phyloP scores from a whole-genome alignment of 2,797 vertebrate species.

The Microctenopoma steveboyesi region DNA sequence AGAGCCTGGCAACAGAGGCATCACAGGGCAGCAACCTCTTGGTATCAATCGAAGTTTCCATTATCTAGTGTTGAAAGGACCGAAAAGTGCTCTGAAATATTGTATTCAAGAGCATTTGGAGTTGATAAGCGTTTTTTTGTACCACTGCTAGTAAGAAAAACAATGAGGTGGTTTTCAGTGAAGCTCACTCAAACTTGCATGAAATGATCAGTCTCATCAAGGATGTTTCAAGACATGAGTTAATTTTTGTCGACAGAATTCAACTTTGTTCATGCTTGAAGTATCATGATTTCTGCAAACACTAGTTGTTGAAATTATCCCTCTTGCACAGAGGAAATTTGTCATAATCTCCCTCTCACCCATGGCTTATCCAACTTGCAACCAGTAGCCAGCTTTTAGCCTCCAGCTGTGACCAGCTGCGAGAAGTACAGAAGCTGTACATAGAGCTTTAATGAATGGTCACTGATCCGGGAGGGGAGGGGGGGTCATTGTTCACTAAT shows the following conservation, averaged over 20 bases:
- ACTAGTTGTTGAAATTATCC: slow-evolving; percentile 23
- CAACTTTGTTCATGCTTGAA: slow-evolving; percentile 20
- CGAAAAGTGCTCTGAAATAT: slow-evolving; percentile 68
- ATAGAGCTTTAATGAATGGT: slow-evolving; percentile 77
- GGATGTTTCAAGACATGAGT: slow-evolving; percentile 22
- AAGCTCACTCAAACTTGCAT: slow-evolving; percentile 26
- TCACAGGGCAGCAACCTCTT: slow-evolving; percentile 80
- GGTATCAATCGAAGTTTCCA: slow-evolving; percentile 81
- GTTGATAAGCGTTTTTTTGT: slow-evolving; percentile 47
- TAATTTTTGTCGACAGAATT: slow-evolving; percentile 13
- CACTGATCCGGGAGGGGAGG: slow-evolving; percentile 24
- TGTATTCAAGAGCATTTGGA: slow-evolving; percentile 55
- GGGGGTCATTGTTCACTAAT: slow-evolving; percentile 65
- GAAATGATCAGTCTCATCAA: slow-evolving; percentile 34
- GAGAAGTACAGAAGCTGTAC: slow-evolving; percentile 73
- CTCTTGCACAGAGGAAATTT: slow-evolving; percentile 49
- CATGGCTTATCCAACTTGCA: slow-evolving; percentile 50
- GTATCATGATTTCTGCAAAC: slow-evolving; percentile 23
- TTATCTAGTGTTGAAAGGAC: slow-evolving; percentile 74
- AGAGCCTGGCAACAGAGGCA: slow-evolving; percentile 81
- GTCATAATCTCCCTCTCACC: slow-evolving; percentile 39
- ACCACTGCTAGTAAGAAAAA: slow-evolving; percentile 38
- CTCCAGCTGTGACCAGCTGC: slow-evolving; percentile 74
- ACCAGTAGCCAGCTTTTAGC: slow-evolving; percentile 74
- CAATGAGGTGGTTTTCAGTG: slow-evolving; percentile 29